A percentile compares a stretch with the other conserved stretches of the same genome.
phyloP scores from a whole-genome alignment of 1,140 invertebrate genomes.

The Drosophila bipectinata region DNA sequence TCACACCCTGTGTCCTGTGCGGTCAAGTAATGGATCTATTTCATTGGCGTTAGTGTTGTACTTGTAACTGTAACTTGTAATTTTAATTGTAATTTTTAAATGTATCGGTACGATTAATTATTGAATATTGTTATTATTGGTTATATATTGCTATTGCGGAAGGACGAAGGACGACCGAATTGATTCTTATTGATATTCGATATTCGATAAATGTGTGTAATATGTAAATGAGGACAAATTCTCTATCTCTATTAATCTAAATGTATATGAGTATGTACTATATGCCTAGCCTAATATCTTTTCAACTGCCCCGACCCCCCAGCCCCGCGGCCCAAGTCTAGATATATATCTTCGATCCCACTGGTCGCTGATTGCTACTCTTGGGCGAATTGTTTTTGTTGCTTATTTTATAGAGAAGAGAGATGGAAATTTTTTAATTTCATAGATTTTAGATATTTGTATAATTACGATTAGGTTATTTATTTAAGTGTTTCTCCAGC shows the following conservation, averaged over 20 bases:
- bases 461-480: conserved; percentile 63
- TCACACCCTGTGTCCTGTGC: conserved; percentile 43
- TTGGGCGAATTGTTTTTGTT: conserved; percentile 78
- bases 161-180: neutral
- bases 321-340: conserved; percentile 10
- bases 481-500: conserved; percentile 73
- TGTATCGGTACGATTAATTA: conserved; percentile 44
- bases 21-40: conserved; percentile 71
- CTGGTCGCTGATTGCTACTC: neutral
- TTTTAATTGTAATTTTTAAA: conserved; percentile 53
- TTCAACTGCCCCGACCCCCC: conserved; percentile 36
- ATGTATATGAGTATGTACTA: conserved; percentile 27
- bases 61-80: conserved; percentile 69
- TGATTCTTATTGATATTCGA: too few species aligned
- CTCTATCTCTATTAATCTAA: conserved; percentile 53
- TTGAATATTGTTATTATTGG: conserved; percentile 77
- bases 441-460: conserved; percentile 62
- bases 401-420: conserved; percentile 74
- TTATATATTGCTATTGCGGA: conserved; percentile 43
- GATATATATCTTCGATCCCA: conserved; percentile 3
- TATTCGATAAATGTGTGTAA: conserved; percentile 16
- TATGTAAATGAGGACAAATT: conserved; percentile 48
- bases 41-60: conserved; percentile 81
- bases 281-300: conserved; percentile 69
- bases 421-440: conserved; percentile 68